Evolutionary conservation across 2,888 invertebrate species (phyloP).

Genomic region (Herminia tarsipennalis): DNA sequence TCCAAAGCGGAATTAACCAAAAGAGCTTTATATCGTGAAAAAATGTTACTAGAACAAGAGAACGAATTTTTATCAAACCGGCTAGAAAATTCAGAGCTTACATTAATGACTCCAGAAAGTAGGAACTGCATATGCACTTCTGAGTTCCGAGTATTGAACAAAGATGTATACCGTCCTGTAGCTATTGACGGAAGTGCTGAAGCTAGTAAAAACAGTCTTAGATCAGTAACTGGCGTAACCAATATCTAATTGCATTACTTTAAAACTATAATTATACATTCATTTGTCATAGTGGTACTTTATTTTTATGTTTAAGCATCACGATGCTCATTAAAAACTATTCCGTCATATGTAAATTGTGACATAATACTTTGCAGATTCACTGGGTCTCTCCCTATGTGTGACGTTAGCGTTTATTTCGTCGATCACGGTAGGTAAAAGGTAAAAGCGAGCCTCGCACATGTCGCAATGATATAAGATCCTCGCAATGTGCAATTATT

Average conservation of each 20-base stretch:
- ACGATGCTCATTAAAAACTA: slow-evolving; percentile 41
- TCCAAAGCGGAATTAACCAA: slow-evolving; percentile 72
- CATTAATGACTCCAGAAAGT: slow-evolving; percentile 46
- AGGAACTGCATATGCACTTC: slow-evolving; percentile 55
- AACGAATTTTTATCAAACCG: slow-evolving; percentile 57
- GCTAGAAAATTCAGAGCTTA: slow-evolving; percentile 52
- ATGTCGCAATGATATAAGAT: too few species aligned
- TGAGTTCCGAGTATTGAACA: slow-evolving; percentile 10
- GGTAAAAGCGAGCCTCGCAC: too few species aligned
- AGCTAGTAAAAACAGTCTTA: slow-evolving; percentile 51
- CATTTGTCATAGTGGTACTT: too few species aligned
- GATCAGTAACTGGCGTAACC: slow-evolving; percentile 7
- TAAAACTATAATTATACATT: neutral
- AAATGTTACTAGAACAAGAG: slow-evolving; percentile 65
- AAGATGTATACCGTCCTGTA: slow-evolving; percentile 43
- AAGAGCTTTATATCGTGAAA: slow-evolving; percentile 70
- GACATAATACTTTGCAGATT: too few species aligned
- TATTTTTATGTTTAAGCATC: slow-evolving; percentile 36
- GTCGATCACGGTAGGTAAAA: too few species aligned
- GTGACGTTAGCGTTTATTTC: too few species aligned
- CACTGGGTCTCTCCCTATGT: too few species aligned
- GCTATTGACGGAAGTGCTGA: slow-evolving; percentile 65
- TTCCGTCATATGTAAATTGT: slow-evolving; percentile 29
- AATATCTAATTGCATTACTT: neutral
- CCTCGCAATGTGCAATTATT: too few species aligned